Evolutionary conservation across 2,888 invertebrate genomes (phyloP), one percentile per base, ranked within the genome.

Genomic region (Vannuccia rotundouncinata): DNA sequence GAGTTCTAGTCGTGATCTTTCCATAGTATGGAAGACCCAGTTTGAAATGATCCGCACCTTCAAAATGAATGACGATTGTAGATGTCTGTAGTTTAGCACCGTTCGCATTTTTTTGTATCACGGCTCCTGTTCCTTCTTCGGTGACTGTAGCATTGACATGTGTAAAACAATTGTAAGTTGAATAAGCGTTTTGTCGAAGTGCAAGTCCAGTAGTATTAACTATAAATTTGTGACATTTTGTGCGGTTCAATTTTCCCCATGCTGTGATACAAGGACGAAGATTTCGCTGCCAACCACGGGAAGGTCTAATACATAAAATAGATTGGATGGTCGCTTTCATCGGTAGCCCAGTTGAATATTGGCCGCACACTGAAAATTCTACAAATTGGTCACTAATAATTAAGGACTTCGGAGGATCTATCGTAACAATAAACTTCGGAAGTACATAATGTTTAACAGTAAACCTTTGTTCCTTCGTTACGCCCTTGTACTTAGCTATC

Each of bases 381-480:
- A 79, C n/a, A 1, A 22, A 25, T 29, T 78, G 29, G 27, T 80
- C 79, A 1, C 10, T 28, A 10, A 78, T 25, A 2, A 78, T 27
- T 31, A 78, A 45, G 25, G 79, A 31, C 5, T 10, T 28, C 2
- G 77, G 76, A 1, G 77, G 77, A 5, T 10, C 45, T 2, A 80
- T 30, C 1, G 5, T 45, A 27, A 80, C 74, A 25, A 28, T 31
- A 79, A 80, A 80, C 1, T 25, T 31, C 1, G 80, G 80, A 5
- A 80, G 78, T 17, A 80, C 80, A 31, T 80, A 80, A n/a, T 80
- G 1, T 22, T 78, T 45, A 1, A 80, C 79, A 28, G n/a, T n/a
- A 29, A 80, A 80, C 31, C 25, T 25, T 2, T 45, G 28, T 30
- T 28, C 13, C 2, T 28, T 45, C n/a, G n/a, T 78, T n/a, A 22